Evolutionary conservation across 2,888 invertebrate species (phyloP), one percentile per base, ranked within the genome.

Genomic region (Itoplectis maculator): DNA sequence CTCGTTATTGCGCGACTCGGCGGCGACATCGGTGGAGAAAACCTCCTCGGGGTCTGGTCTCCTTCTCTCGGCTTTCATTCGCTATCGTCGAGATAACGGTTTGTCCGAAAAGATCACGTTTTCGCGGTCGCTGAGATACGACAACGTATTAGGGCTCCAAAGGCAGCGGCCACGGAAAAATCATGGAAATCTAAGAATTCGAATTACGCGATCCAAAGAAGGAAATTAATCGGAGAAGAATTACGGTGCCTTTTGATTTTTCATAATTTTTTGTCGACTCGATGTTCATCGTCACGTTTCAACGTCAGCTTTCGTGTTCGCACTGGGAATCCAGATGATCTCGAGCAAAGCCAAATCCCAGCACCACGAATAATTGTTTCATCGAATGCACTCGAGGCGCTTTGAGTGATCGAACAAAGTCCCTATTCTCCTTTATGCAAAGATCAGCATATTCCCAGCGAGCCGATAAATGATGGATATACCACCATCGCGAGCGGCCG

Each of bases 1-100:
- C 70, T 56, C 70, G 70, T 70, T 70, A 70, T 42, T 56, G 56
- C 29, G 42, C 42, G 37, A 56, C 35, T 51, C 49, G 5, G 68
- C 68, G 18, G 11, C 49, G 68, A 68, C 11, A 37, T 11, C 49
- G 49, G 51, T 20, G 68, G 49, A 7, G 66, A 35, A 35, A 35
- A 49, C 8, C 49, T 4, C 3, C 47, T 8, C 47, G 15, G 18
- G 20, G n/a, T 37, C 5, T 18, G 7, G 18, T 29, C 29, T 29
- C 29, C 51, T 49, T 68, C 35, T 15, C 35, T 51, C 20, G 49
- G 18, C 11, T 18, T 2, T 13, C 18, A n/a, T 35, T 37, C 9
- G 6, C 37, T 51, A 51, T 68, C 35, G 35, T 9, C 35, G 9
- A 35, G 35, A 49, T 35, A 49, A 29, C 49, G 35, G 35, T 49